Evolutionary conservation across 2,797 vertebrate genomes (phyloP).

Genomic region (Enteromius treurensis): DNA sequence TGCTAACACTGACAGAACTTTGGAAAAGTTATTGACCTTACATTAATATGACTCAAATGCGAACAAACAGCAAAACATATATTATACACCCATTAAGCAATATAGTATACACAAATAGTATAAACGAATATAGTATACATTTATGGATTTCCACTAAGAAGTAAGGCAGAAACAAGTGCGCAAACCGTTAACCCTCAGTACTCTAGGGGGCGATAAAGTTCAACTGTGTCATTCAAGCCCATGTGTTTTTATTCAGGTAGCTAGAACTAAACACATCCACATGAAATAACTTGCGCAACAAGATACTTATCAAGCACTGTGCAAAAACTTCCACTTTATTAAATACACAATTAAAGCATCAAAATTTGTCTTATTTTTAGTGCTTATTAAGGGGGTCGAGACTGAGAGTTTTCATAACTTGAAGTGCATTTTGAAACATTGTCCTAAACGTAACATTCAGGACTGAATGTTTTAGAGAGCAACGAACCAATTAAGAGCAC

Average conservation of each 20-base stretch:
- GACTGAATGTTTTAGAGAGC: neutral
- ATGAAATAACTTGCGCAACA: neutral
- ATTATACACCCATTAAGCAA: slow-evolving; percentile 15
- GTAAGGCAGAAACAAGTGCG: slow-evolving; percentile 12
- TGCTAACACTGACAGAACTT: neutral
- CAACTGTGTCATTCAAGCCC: neutral
- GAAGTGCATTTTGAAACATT: neutral
- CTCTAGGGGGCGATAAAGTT: neutral
- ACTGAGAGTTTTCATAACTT: neutral
- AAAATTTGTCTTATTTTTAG: neutral
- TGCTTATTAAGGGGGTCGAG: neutral
- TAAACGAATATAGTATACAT: neutral
- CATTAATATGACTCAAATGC: neutral
- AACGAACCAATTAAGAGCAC: neutral
- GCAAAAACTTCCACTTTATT: neutral
- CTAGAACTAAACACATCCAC: neutral
- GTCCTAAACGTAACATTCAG: neutral
- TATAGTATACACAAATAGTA: too few species aligned
- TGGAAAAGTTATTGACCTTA: neutral
- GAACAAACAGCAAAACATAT: neutral
- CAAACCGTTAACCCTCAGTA: neutral
- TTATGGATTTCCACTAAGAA: neutral
- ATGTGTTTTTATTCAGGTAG: slow-evolving; percentile 7
- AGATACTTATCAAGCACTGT: neutral
- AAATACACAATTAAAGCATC: neutral